Percentiles rank a stretch among this genome's conserved stretches.
Conservation (phyloP, 2,113 vertebrate species). For the Tachysurus vachellii region DNA sequence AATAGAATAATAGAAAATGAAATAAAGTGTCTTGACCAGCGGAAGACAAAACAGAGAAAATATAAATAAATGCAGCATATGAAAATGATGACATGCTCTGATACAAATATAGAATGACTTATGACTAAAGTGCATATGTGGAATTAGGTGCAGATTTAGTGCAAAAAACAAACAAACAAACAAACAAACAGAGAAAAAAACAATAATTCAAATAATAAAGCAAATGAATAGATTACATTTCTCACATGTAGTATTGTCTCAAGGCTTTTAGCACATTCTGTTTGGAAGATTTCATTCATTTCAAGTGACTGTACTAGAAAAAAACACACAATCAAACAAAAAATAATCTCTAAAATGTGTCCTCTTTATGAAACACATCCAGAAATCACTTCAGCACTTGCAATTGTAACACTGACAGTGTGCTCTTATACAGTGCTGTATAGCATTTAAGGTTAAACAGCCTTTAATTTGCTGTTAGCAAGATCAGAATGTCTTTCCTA, state of each 20-base stretch:
- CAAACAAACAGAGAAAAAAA: no score
- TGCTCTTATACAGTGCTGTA: not conserved
- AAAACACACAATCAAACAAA: not conserved
- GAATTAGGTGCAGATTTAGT: no score
- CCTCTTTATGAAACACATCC: not conserved
- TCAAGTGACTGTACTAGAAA: not conserved
- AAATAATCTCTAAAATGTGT: not conserved
- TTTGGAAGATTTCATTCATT: not conserved
- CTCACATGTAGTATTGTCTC: not conserved
- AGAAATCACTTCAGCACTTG: not conserved
- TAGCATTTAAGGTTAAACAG: conserved; percentile 19
- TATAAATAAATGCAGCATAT: no score
- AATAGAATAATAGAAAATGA: no score
- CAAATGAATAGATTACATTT: not conserved
- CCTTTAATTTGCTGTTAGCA: conserved; percentile 31
- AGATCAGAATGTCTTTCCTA: conserved; percentile 14
- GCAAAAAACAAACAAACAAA: no score
- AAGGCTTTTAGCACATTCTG: not conserved
- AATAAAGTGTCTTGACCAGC: no score
- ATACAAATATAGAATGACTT: no score
- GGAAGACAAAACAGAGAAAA: no score
- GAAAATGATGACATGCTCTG: no score
- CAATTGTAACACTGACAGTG: not conserved
- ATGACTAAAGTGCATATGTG: no score
- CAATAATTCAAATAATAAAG: not conserved